Percentiles rank a stretch among this genome's conserved stretches.
phyloP scores from a whole-genome alignment of 1,140 invertebrate genomes.

The Sinonovacula constricta region DNA sequence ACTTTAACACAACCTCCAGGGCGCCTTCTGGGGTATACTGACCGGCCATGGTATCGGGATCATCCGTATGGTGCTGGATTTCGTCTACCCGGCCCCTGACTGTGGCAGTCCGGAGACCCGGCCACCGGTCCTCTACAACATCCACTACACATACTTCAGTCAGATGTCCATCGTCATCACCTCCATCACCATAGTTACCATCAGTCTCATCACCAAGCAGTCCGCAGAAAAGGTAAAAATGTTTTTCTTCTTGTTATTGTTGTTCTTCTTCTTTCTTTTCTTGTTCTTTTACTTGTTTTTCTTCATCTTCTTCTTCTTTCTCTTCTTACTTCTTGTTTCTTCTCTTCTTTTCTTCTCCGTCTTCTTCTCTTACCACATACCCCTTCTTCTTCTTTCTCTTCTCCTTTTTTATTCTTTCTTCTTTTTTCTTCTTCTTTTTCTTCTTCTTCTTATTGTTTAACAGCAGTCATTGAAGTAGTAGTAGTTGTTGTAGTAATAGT shows the following conservation, averaged over 20 bases:
- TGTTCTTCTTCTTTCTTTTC: not conserved
- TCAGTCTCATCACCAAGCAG: slow-evolving; percentile 68
- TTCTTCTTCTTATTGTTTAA: too few relatives aligned
- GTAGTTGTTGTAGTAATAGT: too few relatives aligned
- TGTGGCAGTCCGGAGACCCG: slow-evolving; percentile 72
- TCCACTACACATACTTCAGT: slow-evolving; percentile 78
- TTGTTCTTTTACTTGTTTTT: too few relatives aligned
- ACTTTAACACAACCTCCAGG: slow-evolving; percentile 70
- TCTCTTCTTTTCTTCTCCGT: too few relatives aligned
- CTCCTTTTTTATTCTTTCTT: too few relatives aligned
- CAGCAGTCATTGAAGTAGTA: not conserved
- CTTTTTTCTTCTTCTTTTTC: too few relatives aligned
- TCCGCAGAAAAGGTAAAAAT: slow-evolving; percentile 63
- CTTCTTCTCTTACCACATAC: too few relatives aligned
- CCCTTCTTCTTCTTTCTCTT: too few relatives aligned
- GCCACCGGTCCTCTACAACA: slow-evolving; percentile 63
- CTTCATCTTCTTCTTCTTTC: not conserved
- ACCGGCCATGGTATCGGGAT: slow-evolving; percentile 79
- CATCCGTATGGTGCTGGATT: slow-evolving; percentile 76
- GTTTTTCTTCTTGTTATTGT: too few relatives aligned
- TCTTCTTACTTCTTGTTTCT: too few relatives aligned
- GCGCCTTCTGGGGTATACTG: slow-evolving; percentile 82
- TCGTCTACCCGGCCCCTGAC: slow-evolving; percentile 73
- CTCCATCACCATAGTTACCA: slow-evolving; percentile 65
- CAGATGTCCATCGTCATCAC: slow-evolving; percentile 71